These are phyloP conservation scores for Telmatochromis sp. DNA, from an alignment of 2,113 vertebrate genomes.

Conservation along the genomic window DNA sequence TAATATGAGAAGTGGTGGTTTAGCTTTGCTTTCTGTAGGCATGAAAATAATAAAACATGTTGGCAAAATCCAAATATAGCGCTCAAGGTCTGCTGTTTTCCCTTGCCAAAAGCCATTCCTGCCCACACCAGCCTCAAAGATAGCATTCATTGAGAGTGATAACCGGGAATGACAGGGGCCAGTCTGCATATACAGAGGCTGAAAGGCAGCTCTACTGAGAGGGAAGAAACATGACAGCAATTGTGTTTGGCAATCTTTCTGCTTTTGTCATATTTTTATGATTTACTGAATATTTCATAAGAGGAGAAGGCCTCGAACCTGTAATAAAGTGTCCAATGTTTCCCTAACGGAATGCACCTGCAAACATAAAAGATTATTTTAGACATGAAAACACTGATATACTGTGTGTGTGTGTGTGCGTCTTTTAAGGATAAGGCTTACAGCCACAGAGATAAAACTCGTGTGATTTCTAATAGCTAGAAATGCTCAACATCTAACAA, in stretches of 20 bases:
- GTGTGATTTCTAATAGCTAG: not conserved
- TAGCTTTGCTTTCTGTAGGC: not conserved
- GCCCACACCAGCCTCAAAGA: not conserved
- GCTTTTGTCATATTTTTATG: conserved; percentile 25
- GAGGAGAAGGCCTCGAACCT: not conserved
- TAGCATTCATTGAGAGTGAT: conserved; percentile 22
- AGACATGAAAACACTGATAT: not conserved
- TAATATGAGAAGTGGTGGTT: not conserved
- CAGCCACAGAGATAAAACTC: not conserved
- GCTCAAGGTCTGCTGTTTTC: not conserved
- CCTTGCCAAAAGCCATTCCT: not conserved
- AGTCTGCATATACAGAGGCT: not conserved
- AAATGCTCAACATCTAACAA: not conserved
- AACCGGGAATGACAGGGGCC: not conserved
- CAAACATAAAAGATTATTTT: conserved; percentile 33
- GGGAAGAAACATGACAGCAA: conserved; percentile 1
- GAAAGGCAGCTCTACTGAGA: not conserved
- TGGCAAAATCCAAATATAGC: not conserved
- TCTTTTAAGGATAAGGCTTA: not conserved
- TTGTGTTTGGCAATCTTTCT: conserved; percentile 18
- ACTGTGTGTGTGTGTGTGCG: not conserved
- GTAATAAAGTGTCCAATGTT: conserved; percentile 29
- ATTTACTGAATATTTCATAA: conserved; percentile 33
- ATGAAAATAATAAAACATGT: not conserved
- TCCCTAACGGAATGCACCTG: not conserved